Evolutionary conservation across 2,797 vertebrate genomes (phyloP).

Genomic region (Coregonus sp.): DNA sequence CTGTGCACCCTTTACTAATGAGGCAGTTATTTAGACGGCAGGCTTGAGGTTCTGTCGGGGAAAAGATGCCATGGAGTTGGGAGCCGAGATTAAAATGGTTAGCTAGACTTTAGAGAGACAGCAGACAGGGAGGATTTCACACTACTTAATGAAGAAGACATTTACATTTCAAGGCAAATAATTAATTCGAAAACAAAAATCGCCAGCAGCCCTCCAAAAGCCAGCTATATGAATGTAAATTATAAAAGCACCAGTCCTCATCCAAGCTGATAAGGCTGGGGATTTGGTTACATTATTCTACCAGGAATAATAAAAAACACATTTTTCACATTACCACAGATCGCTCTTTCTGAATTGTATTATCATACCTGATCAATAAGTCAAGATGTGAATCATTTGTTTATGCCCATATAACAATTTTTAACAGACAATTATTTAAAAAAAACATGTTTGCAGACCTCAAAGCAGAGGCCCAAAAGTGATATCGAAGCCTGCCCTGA

Average conservation of each 20-base stretch:
- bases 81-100: constrained; percentile 62
- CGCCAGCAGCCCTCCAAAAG: constrained; percentile 35
- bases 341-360: constrained; percentile 54
- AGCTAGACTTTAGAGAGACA: constrained; percentile 67
- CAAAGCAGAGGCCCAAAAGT: constrained; percentile 49
- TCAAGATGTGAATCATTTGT: constrained; percentile 62
- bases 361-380: constrained; percentile 61
- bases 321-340: constrained; percentile 13
- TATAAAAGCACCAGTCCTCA: constrained; percentile 57
- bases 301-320: constrained; percentile 29
- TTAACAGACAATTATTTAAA: constrained; percentile 56
- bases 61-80: constrained; percentile 42
- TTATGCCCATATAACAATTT: constrained; percentile 57
- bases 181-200: constrained; percentile 75
- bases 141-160: constrained; percentile 72
- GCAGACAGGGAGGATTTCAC: constrained; percentile 69
- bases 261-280: constrained; percentile 64
- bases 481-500: constrained; percentile 52
- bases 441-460: constrained; percentile 61
- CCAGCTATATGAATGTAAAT: constrained; percentile 32
- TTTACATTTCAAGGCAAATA: constrained; percentile 78
- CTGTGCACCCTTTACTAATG: constrained; percentile 73
- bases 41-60: constrained; percentile 54
- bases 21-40: constrained; percentile 77
- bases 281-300: constrained; percentile 45